Evolutionary conservation across 2,888 invertebrate genomes (phyloP), one percentile per base, ranked within the genome.

Genomic region (Mesochorus sp.): DNA sequence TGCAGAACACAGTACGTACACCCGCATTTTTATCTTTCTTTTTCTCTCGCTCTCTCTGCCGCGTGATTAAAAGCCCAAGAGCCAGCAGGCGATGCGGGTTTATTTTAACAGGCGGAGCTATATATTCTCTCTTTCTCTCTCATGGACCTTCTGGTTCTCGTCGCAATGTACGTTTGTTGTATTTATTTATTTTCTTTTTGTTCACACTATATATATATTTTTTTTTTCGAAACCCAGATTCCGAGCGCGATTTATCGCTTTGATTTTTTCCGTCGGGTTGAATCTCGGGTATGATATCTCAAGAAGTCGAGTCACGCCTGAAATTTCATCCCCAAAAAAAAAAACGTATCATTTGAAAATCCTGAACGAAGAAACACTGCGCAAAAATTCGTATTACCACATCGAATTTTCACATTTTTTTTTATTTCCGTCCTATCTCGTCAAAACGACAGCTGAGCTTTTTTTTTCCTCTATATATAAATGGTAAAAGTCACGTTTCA

Each of bases 11-110:
- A 14, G 24, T 37, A 10, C 8, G 39, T 44, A 14, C 42, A 77
- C 61, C 76, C 67, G 55, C 72, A 72, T 61, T 77, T 67, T 67
- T 72, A 66, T 71, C 51, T 17, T 51, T 31, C 66, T 53, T 31
- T 42, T 3, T 51, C 51, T 51, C 28, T 19, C 5, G 26, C 10
- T 44, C 21, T 24, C 53, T 21, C 59, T 26, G n/a, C 26, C 28
- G 28, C 44, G 66, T 67, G 66, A 72, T 72, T 76, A 72, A 67
- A 59, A 76, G 61, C 59, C 34, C 49, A 26, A 24, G 34, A 31
- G 53, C 26, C 12, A 37, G n/a, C n/a, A 37, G 57, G 28, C 34
- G n/a, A 72, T 72, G 76, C 66, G 72, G 72, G 71, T 72, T 61
- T 67, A 72, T 66, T 70, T 71, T 37, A 42, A 42, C 59, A 55